Evolutionary conservation across 1,140 invertebrate genomes (phyloP).

Genomic region (Halyomorpha halys): DNA sequence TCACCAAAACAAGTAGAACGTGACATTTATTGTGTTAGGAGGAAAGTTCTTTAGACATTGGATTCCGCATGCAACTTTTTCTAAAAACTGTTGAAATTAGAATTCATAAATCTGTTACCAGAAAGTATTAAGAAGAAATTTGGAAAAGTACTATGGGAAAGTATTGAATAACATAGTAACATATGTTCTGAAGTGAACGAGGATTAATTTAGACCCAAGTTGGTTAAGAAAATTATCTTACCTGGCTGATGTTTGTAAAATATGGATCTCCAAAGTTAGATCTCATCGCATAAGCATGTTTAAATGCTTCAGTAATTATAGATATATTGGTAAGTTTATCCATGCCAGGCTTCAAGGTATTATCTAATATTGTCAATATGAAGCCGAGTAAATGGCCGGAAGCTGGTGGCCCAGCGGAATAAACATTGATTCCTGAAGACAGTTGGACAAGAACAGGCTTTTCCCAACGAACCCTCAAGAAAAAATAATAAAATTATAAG

Average conservation of each 20-base stretch:
- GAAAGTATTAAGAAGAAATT: no score
- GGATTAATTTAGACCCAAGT: no score
- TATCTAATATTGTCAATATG: slow-evolving; percentile 72
- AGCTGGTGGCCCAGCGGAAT: slow-evolving; percentile 67
- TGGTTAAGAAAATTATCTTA: slow-evolving; percentile 16
- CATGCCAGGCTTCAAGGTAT: slow-evolving; percentile 39
- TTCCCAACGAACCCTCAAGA: slow-evolving; percentile 47
- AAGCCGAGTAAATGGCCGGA: slow-evolving; percentile 68
- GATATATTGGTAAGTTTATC: slow-evolving; percentile 50
- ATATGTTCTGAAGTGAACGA: no score
- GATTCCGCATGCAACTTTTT: no score
- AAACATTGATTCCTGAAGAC: slow-evolving; percentile 44
- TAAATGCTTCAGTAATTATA: slow-evolving; percentile 80
- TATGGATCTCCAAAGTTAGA: slow-evolving; percentile 77
- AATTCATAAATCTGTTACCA: no score
- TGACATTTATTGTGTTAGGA: no score
- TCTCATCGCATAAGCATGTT: slow-evolving; percentile 83
- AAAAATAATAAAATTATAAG: no score
- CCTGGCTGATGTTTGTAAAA: slow-evolving; percentile 34
- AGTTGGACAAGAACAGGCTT: slow-evolving; percentile 45
- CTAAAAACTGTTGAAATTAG: no score
- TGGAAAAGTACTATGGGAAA: no score
- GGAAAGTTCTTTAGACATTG: no score
- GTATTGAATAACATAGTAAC: no score
- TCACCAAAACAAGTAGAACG: no score